A percentile compares a stretch with the other conserved stretches of the same genome.
phyloP scores from a whole-genome alignment of 2,888 invertebrate genomes.

The Sylvicola cinctus region DNA sequence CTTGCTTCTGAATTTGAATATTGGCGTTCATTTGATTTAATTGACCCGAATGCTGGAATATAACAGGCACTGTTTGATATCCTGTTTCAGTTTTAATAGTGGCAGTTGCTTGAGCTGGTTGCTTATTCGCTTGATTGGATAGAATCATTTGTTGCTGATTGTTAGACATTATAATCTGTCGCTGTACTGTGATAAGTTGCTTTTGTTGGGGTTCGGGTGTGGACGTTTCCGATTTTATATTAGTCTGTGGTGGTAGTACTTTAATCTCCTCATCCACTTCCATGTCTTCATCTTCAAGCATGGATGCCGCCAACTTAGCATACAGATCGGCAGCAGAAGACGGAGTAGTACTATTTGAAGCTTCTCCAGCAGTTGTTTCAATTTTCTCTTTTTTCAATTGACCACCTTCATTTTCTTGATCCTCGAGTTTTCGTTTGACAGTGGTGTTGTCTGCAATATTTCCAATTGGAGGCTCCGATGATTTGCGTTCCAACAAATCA shows the following conservation, averaged over 20 bases:
- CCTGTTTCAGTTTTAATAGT: conserved; percentile 24
- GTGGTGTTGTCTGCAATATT: conserved; percentile 7
- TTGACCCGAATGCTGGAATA: conserved; percentile 9
- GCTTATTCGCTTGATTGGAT: conserved; percentile 4
- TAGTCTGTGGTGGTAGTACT: conserved; percentile 11
- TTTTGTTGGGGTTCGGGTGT: conserved; percentile 16
- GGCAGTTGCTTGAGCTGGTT: conserved; percentile 16
- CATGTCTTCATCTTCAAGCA: conserved; percentile 57
- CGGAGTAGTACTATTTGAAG: conserved; percentile 13
- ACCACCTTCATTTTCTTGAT: conserved; percentile 21
- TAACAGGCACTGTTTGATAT: conserved; percentile 22
- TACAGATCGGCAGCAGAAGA: conserved; percentile 72
- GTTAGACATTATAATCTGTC: conserved; percentile 17
- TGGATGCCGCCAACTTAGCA: conserved; percentile 67
- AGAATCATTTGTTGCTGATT: conserved; percentile 14
- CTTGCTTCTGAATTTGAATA: conserved; percentile 13
- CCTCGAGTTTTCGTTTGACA: conserved; percentile 13
- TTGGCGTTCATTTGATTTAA: conserved; percentile 3
- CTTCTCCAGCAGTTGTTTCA: conserved; percentile 7
- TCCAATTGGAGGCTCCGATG: conserved; percentile 26
- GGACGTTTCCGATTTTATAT: conserved; percentile 9
- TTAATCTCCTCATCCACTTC: conserved; percentile 14
- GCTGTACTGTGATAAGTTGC: conserved; percentile 17
- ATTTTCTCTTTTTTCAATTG: conserved; percentile 24
- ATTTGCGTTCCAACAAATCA: conserved; percentile 61